Base-by-base conservation (phyloP, 2,797 vertebrate species). In the Gallirallus australis region DNA sequence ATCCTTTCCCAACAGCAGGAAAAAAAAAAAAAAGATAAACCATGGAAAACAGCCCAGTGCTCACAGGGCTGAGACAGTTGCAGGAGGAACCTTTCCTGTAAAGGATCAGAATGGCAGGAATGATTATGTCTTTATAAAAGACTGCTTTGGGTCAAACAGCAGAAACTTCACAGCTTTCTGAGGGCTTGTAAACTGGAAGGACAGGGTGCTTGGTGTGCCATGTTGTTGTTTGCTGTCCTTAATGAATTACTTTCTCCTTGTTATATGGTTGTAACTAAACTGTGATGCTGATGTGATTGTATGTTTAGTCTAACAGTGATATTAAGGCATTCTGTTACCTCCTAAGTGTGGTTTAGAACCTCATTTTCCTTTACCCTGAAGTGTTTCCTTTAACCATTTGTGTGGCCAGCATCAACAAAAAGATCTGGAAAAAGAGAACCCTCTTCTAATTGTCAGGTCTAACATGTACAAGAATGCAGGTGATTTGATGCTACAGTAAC, bases 391-490 rank as follows among this genome's bases (percentile, higher is more conserved):
- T 75, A 37, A 56, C 15, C 17, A 6, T 83, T 70, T 68, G 6
- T 61, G 35, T 82, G 35, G 31, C 25, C 2, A 9, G 5, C 23
- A 37, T 65, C 27, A 66, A 69, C 12, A n/a, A 18, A 82, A 65
- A 30, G 20, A 60, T 47, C 47, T 77, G 69, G 47, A 60, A 64
- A 1, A 7, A 30, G 13, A 66, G 18, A 52, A 10, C 8, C 16
- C 11, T 80, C 12, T 78, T 86, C 50, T 65, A 23, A 42, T 11
- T 35, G 72, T 83, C 76, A 75, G 6, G 45, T 78, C 47, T 71
- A 65, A 23, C 11, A 28, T 0, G 0, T 30, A 24, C 11, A 31
- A 54, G 7, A 76, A 33, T 24, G 15, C 7, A 4, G 53, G 39
- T 1, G 39, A 42, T 79, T 52, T 72, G 31, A 69, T 89, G 30